These are phyloP conservation scores for Hyaena hyaena DNA, from an alignment of 2,113 vertebrate genomes.

Conservation along the genomic window DNA sequence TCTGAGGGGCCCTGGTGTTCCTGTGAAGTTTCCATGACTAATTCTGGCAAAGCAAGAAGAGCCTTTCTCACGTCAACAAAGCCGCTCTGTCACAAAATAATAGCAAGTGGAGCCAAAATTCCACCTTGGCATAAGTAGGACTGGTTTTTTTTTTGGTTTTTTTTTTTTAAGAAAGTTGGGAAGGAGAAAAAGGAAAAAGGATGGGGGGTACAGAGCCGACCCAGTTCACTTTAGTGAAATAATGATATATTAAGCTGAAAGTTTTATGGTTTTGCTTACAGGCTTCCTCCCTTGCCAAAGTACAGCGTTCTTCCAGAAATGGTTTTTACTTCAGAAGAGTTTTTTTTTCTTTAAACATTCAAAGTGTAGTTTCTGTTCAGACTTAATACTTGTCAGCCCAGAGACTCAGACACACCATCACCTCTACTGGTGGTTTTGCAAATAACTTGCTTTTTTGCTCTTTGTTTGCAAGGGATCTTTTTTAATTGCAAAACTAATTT, in stretches of 20 bases:
- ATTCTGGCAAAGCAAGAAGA: constrained; percentile 63
- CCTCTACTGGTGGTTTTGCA: constrained; percentile 32
- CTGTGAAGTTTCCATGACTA: constrained; percentile 74
- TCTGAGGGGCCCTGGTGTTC: constrained; percentile 37
- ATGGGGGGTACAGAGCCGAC: neutral
- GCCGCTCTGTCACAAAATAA: constrained; percentile 28
- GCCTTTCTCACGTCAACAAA: constrained; percentile 55
- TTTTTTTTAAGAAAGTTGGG: neutral
- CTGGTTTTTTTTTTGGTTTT: neutral
- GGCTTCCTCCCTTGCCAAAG: constrained; percentile 53
- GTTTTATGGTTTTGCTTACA: constrained; percentile 54
- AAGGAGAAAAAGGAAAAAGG: constrained; percentile 54
- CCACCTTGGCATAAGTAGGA: constrained; percentile 51
- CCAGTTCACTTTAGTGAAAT: constrained; percentile 31
- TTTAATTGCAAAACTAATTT: constrained; percentile 40
- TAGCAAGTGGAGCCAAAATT: constrained; percentile 46
- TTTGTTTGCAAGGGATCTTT: constrained; percentile 38
- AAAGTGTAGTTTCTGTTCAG: constrained; percentile 30
- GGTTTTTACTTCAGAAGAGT: constrained; percentile 56
- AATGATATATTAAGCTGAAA: constrained; percentile 40
- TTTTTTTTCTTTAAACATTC: constrained; percentile 41
- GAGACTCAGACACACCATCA: neutral
- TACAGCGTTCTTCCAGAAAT: constrained; percentile 63
- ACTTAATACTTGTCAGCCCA: neutral
- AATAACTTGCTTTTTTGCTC: constrained; percentile 50